Evolutionary conservation across 2,113 vertebrate genomes (phyloP).

Genomic region (Mirza zaza): DNA sequence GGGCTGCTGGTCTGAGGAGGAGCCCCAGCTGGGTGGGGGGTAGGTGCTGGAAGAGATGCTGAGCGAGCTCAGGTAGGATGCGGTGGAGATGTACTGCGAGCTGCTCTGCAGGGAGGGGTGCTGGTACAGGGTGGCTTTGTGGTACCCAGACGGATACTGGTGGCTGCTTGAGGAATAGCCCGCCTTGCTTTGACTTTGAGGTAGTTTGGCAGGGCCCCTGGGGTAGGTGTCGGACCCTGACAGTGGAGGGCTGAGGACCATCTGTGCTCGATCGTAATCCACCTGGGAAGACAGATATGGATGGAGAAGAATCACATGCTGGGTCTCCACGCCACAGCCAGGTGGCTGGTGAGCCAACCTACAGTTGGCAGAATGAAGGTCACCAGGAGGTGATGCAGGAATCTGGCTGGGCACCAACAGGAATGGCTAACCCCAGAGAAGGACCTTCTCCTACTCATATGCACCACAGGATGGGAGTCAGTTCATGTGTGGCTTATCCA

Average conservation of each 20-base stretch:
- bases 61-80: slow-evolving; percentile 95
- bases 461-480: neutral
- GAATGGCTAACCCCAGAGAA: too few species aligned
- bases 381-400: neutral
- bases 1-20: slow-evolving; percentile 94
- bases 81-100: slow-evolving; percentile 94
- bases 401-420: rapidly evolving
- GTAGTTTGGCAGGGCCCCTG: slow-evolving; percentile 94
- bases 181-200: slow-evolving; percentile 94
- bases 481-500: neutral
- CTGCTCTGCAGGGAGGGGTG: slow-evolving; percentile 91
- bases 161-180: slow-evolving; percentile 90
- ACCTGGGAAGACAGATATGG: slow-evolving; percentile 83
- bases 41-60: slow-evolving; percentile 93
- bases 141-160: slow-evolving; percentile 92
- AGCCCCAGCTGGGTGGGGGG: slow-evolving; percentile 96
- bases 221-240: slow-evolving; percentile 93
- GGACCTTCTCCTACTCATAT: neutral
- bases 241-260: slow-evolving; percentile 91
- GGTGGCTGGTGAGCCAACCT: neutral
- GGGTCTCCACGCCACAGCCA: neutral
- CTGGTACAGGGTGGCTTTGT: slow-evolving; percentile 92
- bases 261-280: slow-evolving; percentile 93
- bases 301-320: neutral
- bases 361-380: neutral